Evolutionary conservation across 2,113 vertebrate genomes (phyloP).

Genomic region (Candoia aspera): DNA sequence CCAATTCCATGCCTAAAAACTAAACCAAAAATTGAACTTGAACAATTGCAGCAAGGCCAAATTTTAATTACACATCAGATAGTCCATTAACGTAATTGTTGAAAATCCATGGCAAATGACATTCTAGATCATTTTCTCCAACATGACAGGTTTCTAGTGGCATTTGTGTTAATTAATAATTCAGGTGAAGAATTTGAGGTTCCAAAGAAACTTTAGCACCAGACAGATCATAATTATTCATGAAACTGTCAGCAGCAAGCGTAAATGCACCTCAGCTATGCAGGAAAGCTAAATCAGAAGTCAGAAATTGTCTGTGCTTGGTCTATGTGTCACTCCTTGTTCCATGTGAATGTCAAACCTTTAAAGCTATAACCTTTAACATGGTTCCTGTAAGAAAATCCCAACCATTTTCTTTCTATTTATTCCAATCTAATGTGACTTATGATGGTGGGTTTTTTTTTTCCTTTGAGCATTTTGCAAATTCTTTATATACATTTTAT

Average conservation of each 20-base stretch:
- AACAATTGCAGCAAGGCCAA: not conserved
- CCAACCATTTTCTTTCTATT: not conserved
- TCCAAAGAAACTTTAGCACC: not conserved
- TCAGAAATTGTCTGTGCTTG: not conserved
- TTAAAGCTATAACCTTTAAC: not conserved
- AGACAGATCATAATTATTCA: not conserved
- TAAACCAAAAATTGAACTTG: not conserved
- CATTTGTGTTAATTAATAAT: not conserved
- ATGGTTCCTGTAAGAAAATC: not conserved
- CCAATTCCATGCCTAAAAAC: not conserved
- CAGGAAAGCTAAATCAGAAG: not conserved
- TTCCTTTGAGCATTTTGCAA: not conserved
- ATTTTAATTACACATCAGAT: slow-evolving; percentile 14
- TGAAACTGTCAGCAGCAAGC: not conserved
- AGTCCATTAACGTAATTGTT: slow-evolving; percentile 2
- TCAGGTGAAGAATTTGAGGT: not conserved
- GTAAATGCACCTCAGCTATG: not conserved
- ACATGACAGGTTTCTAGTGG: not conserved
- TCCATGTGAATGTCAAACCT: not conserved
- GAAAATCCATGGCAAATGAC: not conserved
- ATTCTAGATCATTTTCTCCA: slow-evolving; percentile 3
- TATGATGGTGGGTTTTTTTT: not conserved
- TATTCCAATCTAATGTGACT: not conserved
- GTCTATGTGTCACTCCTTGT: not conserved
- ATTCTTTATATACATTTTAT: too few species aligned